Conservation (phyloP, 1,140 invertebrate genomes). For the Hyphantria cunea region DNA sequence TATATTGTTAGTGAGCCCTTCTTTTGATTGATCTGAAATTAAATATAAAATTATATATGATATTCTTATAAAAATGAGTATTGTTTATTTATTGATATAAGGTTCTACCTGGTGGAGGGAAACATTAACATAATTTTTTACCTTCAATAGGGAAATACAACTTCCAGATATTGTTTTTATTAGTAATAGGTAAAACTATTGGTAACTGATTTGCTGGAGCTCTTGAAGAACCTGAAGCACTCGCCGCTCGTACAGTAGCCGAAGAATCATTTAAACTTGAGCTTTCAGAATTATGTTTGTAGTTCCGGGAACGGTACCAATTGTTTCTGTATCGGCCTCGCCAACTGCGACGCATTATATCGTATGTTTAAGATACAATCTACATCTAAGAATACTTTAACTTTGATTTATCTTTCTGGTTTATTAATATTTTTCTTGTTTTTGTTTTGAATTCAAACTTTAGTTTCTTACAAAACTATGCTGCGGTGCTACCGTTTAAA, state of each 20-base stretch:
- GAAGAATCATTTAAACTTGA: constrained; percentile 55
- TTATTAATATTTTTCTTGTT: no score
- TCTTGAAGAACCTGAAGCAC: constrained; percentile 50
- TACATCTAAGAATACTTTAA: no score
- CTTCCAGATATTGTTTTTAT: constrained; percentile 85
- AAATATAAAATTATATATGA: constrained; percentile 71
- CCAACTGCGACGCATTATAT: constrained; percentile 65
- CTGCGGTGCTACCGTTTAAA: no score
- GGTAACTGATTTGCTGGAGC: constrained; percentile 67
- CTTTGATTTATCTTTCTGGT: no score
- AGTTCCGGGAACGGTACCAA: constrained; percentile 48
- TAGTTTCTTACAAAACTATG: no score
- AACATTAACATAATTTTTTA: constrained; percentile 47
- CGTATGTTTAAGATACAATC: no score
- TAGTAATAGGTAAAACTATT: constrained; percentile 50
- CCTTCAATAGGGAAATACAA: constrained; percentile 87
- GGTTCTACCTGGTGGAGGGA: no score
- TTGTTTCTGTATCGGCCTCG: constrained; percentile 65
- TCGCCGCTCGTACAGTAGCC: constrained; percentile 36
- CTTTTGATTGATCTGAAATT: constrained; percentile 74
- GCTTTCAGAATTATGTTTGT: constrained; percentile 39
- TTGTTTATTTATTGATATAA: no score
- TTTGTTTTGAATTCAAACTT: no score
- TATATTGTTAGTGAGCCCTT: constrained; percentile 78
- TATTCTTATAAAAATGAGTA: no score